Evolutionary conservation across 2,113 vertebrate genomes (phyloP).

Genomic region (Chionodraco myersi): DNA sequence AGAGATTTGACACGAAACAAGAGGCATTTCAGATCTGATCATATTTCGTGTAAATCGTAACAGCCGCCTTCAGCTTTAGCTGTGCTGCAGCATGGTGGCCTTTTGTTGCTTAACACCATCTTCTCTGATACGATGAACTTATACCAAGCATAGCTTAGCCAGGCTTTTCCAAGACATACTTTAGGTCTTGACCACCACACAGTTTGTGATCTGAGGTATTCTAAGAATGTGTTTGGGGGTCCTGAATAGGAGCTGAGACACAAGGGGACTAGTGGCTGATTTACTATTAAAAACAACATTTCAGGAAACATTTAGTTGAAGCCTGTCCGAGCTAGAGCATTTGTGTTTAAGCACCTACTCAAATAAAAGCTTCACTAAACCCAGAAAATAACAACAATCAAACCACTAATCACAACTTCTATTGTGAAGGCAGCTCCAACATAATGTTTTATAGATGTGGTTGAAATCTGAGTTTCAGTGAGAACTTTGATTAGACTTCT

Average conservation of each 20-base stretch:
- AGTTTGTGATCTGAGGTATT: slow-evolving; percentile 39
- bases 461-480: not conserved
- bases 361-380: not conserved
- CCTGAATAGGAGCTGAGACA: not conserved
- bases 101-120: slow-evolving; percentile 11
- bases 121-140: slow-evolving; percentile 25
- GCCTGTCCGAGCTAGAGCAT: not conserved
- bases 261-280: not conserved
- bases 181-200: slow-evolving; percentile 27
- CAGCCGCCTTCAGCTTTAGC: not conserved
- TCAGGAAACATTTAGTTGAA: not conserved
- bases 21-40: not conserved
- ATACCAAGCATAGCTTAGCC: slow-evolving; percentile 31
- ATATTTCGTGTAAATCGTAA: not conserved
- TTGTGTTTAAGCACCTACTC: not conserved
- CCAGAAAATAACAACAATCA: not conserved
- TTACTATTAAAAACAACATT: no score
- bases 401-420: not conserved
- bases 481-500: slow-evolving; percentile 10
- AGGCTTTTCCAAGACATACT: slow-evolving; percentile 40
- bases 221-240: slow-evolving; percentile 42
- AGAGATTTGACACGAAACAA: not conserved
- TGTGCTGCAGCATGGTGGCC: not conserved
- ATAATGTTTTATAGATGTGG: not conserved
- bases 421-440: not conserved